phyloP scores from a whole-genome alignment of 2,113 vertebrate genomes.

The Zapus hudsonius region DNA sequence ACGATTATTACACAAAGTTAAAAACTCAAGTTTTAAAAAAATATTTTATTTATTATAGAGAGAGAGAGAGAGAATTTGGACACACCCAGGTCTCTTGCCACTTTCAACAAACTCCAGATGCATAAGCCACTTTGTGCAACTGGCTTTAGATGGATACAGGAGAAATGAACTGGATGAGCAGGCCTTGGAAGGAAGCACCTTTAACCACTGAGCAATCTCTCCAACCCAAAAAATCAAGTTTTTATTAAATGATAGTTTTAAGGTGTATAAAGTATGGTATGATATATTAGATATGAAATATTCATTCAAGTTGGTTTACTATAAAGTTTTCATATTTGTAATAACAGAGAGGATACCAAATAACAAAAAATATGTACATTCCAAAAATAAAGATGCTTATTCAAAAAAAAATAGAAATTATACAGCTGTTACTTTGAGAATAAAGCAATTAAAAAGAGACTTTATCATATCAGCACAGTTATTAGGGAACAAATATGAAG shows the following conservation, averaged over 20 bases:
- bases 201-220: no score
- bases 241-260: background rate
- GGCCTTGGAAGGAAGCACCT: no score
- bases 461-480: constrained; percentile 45
- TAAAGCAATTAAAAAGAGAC: constrained; percentile 42
- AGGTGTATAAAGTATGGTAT: background rate
- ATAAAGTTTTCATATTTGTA: constrained; percentile 19
- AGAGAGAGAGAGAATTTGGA: no score
- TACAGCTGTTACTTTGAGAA: constrained; percentile 24
- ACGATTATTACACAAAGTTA: background rate
- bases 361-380: background rate
- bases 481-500: background rate
- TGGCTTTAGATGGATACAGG: no score
- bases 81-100: no score
- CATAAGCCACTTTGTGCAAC: no score
- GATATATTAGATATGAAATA: constrained; percentile 10
- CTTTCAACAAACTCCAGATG: no score
- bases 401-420: constrained; percentile 24
- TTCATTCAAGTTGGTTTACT: constrained; percentile 20
- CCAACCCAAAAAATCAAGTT: background rate
- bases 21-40: background rate
- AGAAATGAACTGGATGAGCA: no score
- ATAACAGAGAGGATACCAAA: background rate
- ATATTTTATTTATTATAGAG: no score
- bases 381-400: background rate